phyloP scores from a whole-genome alignment of 2,113 vertebrate species.

The Aphyosemion australe region DNA sequence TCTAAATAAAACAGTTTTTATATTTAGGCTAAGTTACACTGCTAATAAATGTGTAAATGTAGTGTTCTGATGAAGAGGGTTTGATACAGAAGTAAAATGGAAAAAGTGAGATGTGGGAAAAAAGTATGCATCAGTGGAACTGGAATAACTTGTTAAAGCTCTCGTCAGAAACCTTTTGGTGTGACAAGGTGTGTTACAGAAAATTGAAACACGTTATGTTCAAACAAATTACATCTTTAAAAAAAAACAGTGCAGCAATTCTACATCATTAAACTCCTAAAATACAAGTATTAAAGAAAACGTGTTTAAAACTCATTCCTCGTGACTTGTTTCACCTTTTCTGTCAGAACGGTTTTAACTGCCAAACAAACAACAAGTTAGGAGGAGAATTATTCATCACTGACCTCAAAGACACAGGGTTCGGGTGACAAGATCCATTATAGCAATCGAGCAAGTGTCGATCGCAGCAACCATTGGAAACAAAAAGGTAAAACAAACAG shows the following conservation, averaged over 20 bases:
- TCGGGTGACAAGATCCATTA: slow-evolving; percentile 76
- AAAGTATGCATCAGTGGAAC: slow-evolving; percentile 18
- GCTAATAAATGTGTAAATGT: not conserved
- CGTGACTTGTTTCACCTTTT: not conserved
- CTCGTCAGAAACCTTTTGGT: slow-evolving; percentile 5
- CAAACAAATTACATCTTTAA: not conserved
- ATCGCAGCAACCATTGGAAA: slow-evolving; percentile 53
- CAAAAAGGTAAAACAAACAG: slow-evolving; percentile 42
- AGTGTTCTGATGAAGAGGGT: not conserved
- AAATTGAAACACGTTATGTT: not conserved
- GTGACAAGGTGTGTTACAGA: slow-evolving; percentile 7
- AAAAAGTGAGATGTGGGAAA: not conserved
- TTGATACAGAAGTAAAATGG: not conserved
- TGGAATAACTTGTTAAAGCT: slow-evolving; percentile 20
- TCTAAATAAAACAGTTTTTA: not conserved
- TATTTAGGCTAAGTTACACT: not conserved
- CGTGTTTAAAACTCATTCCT: not conserved
- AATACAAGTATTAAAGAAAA: not conserved
- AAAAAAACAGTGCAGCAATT: too few species aligned
- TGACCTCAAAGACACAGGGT: slow-evolving; percentile 75
- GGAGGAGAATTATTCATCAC: slow-evolving; percentile 53
- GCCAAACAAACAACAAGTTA: slow-evolving; percentile 13
- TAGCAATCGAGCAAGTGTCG: slow-evolving; percentile 58
- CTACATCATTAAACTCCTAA: not conserved
- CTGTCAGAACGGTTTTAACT: not conserved